Evolutionary conservation across 2,797 vertebrate genomes (phyloP), one percentile per base, ranked within the genome.

Genomic region (Phoxinus dragarum): DNA sequence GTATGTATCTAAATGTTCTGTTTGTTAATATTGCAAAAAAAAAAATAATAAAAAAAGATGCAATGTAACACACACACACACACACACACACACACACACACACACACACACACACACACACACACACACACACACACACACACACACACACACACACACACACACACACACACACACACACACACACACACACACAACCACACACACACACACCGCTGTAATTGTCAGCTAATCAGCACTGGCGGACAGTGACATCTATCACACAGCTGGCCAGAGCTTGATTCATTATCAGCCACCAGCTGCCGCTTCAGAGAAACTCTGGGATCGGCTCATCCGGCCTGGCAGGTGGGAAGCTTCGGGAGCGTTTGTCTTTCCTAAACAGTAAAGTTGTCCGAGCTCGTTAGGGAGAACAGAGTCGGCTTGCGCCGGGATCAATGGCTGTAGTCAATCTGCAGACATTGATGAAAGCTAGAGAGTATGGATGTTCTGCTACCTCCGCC

Each of bases 151-250:
- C 27, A 27, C 27, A 27, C 27, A 27, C 27, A 27, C 27, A 27
- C 27, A 27, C 27, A 27, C 27, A 27, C 27, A 27, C 27, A 27
- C 27, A 27, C 27, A 27, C 27, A 27, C 27, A 27, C 27, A 27
- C 27, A 27, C 27, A 27, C 27, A 27, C 27, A 27, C 27, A 27
- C 27, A 27, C 27, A 27, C 27, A 27, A 27, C 27, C 27, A 27
- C 27, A 27, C 27, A 27, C 27, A 86, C 36, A 82, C 88, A 93
- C 89, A 89, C 89, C 92, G 92, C 90, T 92, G 92, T 93, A 90
- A 93, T 94, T 94, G 91, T 91, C 86, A 86, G 88, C 89, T 95
- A 94, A 95, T 94, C 92, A 92, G 90, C 88, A 85, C 92, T 88
- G 91, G 91, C 88, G 84, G 84, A 23, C 80, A 81, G 49, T 79